phyloP scores from a whole-genome alignment of 2,797 vertebrate species.

The Capromys pilorides region DNA sequence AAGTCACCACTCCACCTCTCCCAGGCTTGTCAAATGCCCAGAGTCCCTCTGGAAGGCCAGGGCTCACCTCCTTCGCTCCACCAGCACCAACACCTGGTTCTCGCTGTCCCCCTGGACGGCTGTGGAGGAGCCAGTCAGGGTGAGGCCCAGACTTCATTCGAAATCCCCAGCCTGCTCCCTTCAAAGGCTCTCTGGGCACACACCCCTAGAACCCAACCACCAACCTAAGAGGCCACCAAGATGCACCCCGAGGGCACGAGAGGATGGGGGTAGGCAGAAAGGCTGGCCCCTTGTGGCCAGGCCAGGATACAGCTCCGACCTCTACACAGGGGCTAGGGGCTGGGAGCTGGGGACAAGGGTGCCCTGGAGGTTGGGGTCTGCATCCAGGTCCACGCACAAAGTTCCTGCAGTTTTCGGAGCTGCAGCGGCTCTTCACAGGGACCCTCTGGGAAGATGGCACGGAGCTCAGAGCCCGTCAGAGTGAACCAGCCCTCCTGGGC shows the following conservation, averaged over 20 bases:
- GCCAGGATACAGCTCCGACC: constrained; percentile 18
- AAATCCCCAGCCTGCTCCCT: constrained; percentile 30
- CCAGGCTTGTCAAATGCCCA: not conserved
- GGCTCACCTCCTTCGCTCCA: constrained; percentile 94
- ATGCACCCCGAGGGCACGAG: not conserved
- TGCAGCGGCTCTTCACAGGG: constrained; percentile 90
- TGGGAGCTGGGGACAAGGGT: not conserved
- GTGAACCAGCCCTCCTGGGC: constrained; percentile 94
- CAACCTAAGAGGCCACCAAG: not conserved
- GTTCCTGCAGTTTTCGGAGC: constrained; percentile 94
- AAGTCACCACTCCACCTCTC: constrained; percentile 17
- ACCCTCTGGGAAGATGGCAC: constrained; percentile 85
- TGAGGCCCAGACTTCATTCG: not conserved
- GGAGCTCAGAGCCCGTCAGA: constrained; percentile 89
- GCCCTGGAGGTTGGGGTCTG: not conserved
- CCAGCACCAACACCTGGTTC: constrained; percentile 95
- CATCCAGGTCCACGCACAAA: constrained; percentile 88
- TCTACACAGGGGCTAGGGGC: not conserved
- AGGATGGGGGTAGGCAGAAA: not conserved
- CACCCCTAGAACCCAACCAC: constrained; percentile 34
- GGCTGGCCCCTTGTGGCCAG: not conserved
- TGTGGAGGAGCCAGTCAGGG: constrained; percentile 78
- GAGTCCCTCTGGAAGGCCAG: not conserved
- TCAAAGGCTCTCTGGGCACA: constrained; percentile 5
- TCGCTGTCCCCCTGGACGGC: constrained; percentile 93